Evolutionary conservation across 37 sponge, comb jelly and placozoan genomes (phyloP), one percentile per base, ranked within the genome.

Genomic region (Aplysina aerophoba): DNA sequence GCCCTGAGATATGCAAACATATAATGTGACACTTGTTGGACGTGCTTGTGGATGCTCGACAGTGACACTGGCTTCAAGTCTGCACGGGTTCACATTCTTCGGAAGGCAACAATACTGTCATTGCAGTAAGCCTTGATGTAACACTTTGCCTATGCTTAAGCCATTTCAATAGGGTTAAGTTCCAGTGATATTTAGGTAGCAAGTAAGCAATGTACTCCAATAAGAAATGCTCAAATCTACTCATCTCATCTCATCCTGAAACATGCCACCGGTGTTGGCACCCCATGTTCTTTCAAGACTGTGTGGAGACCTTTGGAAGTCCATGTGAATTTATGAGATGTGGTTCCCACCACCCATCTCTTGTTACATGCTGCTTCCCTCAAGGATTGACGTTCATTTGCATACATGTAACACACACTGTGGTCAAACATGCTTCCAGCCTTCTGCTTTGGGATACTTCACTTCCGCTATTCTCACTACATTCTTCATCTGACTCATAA

Each of bases 1-100:
- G 20, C 89, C 89, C 44, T 88, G 84, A 4, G 33, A 33, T 87
- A 82, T 24, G 64, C 88, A 87, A 87, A 82, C 88, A 81, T 81
- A 38, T 82, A 82, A 24, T 81, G 75, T 60, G 56, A 36, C 15
- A 53, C 27, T 41, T 81, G 66, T 8, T 58, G 65, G 13, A 81
- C 55, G 33, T 87, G 44, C 41, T 87, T 87, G 12, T 59, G 41
- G 20, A 82, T 82, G 39, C 41, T 82, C 11, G 81, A 83, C 8
- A 74, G 3, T 1, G 75, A 60, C 0, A 81, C 83, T 15, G 55
- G 34, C 15, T 87, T 77, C 50, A 87, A 62, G 0, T 75, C 88
- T 62, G 8, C n/a, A n/a, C n/a, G 79, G 84, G 0, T 25, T 14
- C 11, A 88, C 44, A 0, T 2, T 79, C 54, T 79, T 81, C 0